Percentiles rank a stretch among this genome's conserved stretches.
Evolutionary conservation across 2,113 vertebrate species (phyloP).

Genomic region (Carettochelys insculpta): DNA sequence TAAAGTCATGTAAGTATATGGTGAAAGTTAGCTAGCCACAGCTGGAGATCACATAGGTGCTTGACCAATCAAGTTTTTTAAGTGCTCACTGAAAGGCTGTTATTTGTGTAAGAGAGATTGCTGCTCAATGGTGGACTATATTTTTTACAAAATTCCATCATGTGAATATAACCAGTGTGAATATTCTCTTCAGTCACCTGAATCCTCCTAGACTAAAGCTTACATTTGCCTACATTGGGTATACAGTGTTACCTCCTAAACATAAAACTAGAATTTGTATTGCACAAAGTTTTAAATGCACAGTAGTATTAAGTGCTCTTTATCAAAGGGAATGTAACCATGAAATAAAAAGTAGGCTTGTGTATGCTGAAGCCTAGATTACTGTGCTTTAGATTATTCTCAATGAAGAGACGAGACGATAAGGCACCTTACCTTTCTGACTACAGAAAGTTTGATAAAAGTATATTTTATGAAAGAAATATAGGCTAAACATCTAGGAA

Average conservation of each 20-base stretch:
- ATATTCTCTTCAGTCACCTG: constrained; percentile 22
- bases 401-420: constrained; percentile 66
- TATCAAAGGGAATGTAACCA: constrained; percentile 30
- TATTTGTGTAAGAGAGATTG: fast-evolving
- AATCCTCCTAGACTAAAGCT: constrained; percentile 56
- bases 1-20: neutral
- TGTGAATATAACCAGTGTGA: constrained; percentile 30
- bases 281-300: constrained; percentile 72
- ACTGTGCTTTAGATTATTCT: constrained; percentile 75
- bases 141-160: neutral
- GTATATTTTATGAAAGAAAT: constrained; percentile 52
- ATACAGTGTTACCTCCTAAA: constrained; percentile 39
- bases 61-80: fast-evolving
- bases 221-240: constrained; percentile 33
- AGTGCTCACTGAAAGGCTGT: neutral
- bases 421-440: constrained; percentile 80
- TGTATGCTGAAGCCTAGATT: constrained; percentile 31
- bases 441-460: constrained; percentile 71
- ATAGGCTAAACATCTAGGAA: constrained; percentile 9
- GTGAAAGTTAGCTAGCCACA: neutral
- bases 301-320: constrained; percentile 58
- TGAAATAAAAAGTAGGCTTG: neutral
- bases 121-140: fast-evolving
- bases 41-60: neutral
- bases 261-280: constrained; percentile 58